Evolutionary conservation across 2,888 invertebrate species (phyloP).

Genomic region (Papilio gigon): DNA sequence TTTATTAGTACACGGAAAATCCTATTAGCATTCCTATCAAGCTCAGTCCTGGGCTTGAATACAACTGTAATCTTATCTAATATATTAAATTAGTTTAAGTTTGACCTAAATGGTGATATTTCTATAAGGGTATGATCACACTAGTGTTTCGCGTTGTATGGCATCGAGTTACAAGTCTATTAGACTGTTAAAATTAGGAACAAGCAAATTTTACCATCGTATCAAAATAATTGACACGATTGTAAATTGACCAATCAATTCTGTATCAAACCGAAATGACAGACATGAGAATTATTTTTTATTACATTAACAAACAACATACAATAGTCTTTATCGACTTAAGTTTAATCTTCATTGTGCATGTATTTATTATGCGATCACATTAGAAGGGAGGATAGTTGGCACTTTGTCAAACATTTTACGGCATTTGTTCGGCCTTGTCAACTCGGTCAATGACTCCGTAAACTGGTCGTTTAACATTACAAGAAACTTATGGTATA

Average conservation of each 20-base stretch:
- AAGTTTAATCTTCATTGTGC: conserved; percentile 14
- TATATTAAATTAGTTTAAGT: conserved; percentile 19
- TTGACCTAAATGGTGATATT: background rate
- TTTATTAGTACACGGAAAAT: conserved; percentile 11
- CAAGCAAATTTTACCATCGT: no score
- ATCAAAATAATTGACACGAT: no score
- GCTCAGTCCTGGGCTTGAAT: conserved; percentile 13
- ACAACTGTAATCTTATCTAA: conserved; percentile 20
- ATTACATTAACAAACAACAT: no score
- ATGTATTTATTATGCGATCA: conserved; percentile 34
- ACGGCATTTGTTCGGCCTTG: conserved; percentile 66
- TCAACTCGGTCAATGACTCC: conserved; percentile 62
- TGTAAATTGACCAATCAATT: no score
- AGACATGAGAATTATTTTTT: no score
- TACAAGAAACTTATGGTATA: conserved; percentile 36
- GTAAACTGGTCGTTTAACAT: conserved; percentile 49
- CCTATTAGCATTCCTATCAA: conserved; percentile 11
- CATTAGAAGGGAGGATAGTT: conserved; percentile 49
- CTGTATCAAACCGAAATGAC: no score
- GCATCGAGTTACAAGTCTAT: no score
- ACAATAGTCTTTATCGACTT: no score
- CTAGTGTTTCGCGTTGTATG: background rate
- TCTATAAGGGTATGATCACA: background rate
- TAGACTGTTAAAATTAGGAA: no score
- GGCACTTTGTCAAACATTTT: conserved; percentile 76